Base-by-base conservation (phyloP, 2,797 vertebrate genomes). In the Pseudotriccus pelzelni region DNA sequence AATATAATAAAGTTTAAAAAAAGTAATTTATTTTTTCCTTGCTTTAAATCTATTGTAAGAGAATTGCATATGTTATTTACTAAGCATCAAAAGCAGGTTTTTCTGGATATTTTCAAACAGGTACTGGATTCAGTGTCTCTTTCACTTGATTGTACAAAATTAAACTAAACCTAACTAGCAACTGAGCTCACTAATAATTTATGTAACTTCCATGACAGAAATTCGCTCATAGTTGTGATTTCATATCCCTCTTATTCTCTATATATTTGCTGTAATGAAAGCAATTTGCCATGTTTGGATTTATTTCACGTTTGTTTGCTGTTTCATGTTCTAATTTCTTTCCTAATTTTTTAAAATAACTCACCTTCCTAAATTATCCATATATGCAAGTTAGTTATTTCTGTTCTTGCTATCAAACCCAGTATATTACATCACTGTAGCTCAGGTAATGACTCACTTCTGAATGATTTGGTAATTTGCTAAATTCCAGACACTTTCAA, bases 401-500 rank as follows among this genome's bases (percentile, higher is more conserved):
- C 72, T 84, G 41, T 77, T 92, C 73, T 53, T 83, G 25, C 72
- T 90, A 50, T 87, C 58, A 89, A 84, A 84, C 68, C 16, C 21
- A 87, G 70, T 52, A 58, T 76, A 89, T 81, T 91, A 47, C 56
- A 90, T 94, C 93, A 92, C 50, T 60, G 39, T 66, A 87, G 66
- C 52, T 94, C 90, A 96, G 81, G 74, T 91, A 92, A 59, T 91
- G 87, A 97, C 55, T 96, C 90, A 95, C 28, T 91, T 94, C 64
- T 83, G 84, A 95, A 85, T 52, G 68, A 93, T 62, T 55, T 88
- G 63, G 36, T 80, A 91, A 94, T 91, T 92, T 94, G 28, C 37
- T 93, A 75, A 95, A 92, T 63, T 91, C 39, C 67, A 96, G 67
- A 79, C 34, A 92, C 18, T 95, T 96, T 89, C 77, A 91, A 62